Percentiles rank a stretch among this genome's conserved stretches.
These are phyloP conservation scores for Rhabditophanes sp. DNA, from an alignment of 2,888 invertebrate genomes.

Conservation along the genomic window DNA sequence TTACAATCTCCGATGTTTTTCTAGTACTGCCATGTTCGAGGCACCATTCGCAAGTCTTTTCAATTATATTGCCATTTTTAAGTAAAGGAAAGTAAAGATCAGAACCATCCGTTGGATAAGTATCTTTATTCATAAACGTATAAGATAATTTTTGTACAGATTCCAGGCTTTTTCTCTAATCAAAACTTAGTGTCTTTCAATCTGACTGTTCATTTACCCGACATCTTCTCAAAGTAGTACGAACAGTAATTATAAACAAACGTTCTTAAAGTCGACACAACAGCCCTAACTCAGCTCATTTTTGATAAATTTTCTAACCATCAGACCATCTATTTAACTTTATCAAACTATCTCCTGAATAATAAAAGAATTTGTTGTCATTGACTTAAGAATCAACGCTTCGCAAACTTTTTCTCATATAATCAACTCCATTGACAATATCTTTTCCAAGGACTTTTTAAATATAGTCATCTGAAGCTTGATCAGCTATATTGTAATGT, in stretches of 20 bases:
- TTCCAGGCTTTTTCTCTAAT: slow-evolving; percentile 56
- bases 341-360: slow-evolving; percentile 64
- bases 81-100: slow-evolving; percentile 7
- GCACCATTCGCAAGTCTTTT: slow-evolving; percentile 11
- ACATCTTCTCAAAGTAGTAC: slow-evolving; percentile 61
- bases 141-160: slow-evolving; percentile 16
- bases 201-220: slow-evolving; percentile 61
- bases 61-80: slow-evolving; percentile 10
- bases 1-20: slow-evolving; percentile 54
- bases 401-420: slow-evolving; percentile 58
- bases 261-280: slow-evolving; percentile 69
- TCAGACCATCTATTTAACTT: slow-evolving; percentile 55
- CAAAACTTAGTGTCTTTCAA: slow-evolving; percentile 60
- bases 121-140: slow-evolving; percentile 18
- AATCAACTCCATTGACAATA: slow-evolving; percentile 53
- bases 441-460: slow-evolving; percentile 54
- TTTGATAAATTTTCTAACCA: slow-evolving; percentile 54
- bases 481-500: slow-evolving; percentile 64
- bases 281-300: slow-evolving; percentile 54
- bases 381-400: slow-evolving; percentile 51
- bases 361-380: slow-evolving; percentile 58
- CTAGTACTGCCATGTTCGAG: slow-evolving; percentile 60
- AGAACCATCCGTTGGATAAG: slow-evolving; percentile 58
- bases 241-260: slow-evolving; percentile 66
- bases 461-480: slow-evolving; percentile 54